Percentiles rank a stretch among this genome's conserved stretches.
Conservation (phyloP, 1,140 invertebrate species). For the Bursaphelenchus mucronatus region DNA sequence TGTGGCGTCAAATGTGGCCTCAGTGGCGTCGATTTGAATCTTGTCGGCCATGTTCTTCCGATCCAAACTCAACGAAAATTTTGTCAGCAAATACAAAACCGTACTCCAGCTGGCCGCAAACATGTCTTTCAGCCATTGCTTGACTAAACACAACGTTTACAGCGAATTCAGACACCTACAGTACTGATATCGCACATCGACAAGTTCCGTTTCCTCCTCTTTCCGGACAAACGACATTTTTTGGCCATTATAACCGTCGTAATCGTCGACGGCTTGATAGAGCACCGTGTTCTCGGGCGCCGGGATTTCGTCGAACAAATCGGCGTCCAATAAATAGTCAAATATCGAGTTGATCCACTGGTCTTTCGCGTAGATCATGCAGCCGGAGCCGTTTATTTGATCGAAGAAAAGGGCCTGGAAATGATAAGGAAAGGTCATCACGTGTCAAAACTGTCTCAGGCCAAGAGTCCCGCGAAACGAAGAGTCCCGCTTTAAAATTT, state of each 20-base stretch:
- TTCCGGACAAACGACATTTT: not conserved
- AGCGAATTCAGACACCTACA: not conserved
- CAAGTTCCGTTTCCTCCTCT: constrained; percentile 5
- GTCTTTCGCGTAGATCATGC: constrained; percentile 21
- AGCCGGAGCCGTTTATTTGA: constrained; percentile 9
- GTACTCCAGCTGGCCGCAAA: constrained; percentile 35
- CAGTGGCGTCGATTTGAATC: constrained; percentile 21
- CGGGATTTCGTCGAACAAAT: constrained; percentile 6
- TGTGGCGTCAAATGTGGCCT: constrained; percentile 26
- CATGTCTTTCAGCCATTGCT: constrained; percentile 23
- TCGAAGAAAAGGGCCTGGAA: constrained; percentile 8
- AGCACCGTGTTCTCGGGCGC: not conserved
- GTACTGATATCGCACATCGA: constrained; percentile 13
- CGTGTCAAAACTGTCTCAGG: too few relatives aligned
- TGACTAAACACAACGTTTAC: constrained; percentile 17
- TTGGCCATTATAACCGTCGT: constrained; percentile 21
- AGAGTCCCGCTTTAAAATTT: too few relatives aligned
- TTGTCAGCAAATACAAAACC: constrained; percentile 17
- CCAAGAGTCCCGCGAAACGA: too few relatives aligned
- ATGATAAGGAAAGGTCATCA: too few relatives aligned
- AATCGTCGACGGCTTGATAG: constrained; percentile 1
- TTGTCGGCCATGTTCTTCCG: constrained; percentile 21
- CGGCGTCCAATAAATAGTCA: constrained; percentile 4
- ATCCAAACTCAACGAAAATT: constrained; percentile 25
- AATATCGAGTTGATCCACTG: constrained; percentile 19